Conservation (phyloP, 2,888 invertebrate genomes). For the Mellilla xanthometata region DNA sequence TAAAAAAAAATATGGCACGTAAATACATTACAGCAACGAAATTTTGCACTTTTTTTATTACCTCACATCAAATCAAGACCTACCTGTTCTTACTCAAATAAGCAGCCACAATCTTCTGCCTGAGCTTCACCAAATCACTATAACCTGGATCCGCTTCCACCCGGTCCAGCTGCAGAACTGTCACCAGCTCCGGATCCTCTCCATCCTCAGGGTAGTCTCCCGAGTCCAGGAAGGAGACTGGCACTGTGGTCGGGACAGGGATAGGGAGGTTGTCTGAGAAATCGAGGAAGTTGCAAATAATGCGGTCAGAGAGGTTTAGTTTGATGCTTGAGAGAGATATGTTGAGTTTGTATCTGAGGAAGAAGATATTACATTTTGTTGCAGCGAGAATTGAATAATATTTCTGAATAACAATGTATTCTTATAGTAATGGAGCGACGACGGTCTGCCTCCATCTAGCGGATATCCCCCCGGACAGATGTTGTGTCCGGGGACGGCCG, state of each 20-base stretch:
- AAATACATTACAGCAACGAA: no score
- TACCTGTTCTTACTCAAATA: constrained; percentile 67
- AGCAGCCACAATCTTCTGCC: constrained; percentile 70
- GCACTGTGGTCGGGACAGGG: constrained; percentile 72
- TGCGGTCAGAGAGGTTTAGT: constrained; percentile 88
- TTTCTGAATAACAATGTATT: no score
- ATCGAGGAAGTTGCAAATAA: constrained; percentile 85
- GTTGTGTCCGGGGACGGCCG: no score
- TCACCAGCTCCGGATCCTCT: constrained; percentile 55
- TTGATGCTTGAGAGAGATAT: constrained; percentile 87
- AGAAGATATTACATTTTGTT: no score
- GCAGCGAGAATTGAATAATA: no score
- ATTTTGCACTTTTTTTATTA: no score
- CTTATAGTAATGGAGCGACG: no score
- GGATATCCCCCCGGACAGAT: no score
- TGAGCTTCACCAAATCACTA: constrained; percentile 59
- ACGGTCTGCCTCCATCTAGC: no score
- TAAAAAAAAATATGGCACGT: no score
- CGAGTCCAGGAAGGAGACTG: constrained; percentile 72
- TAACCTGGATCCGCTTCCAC: constrained; percentile 66
- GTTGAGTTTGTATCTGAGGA: constrained; percentile 88
- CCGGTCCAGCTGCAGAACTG: constrained; percentile 51
- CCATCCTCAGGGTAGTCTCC: constrained; percentile 62
- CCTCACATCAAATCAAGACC: constrained; percentile 18
- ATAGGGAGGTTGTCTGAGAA: constrained; percentile 79